phyloP scores from a whole-genome alignment of 1,140 invertebrate genomes.

The Pachyrhynchus sulphureomaculatus region DNA sequence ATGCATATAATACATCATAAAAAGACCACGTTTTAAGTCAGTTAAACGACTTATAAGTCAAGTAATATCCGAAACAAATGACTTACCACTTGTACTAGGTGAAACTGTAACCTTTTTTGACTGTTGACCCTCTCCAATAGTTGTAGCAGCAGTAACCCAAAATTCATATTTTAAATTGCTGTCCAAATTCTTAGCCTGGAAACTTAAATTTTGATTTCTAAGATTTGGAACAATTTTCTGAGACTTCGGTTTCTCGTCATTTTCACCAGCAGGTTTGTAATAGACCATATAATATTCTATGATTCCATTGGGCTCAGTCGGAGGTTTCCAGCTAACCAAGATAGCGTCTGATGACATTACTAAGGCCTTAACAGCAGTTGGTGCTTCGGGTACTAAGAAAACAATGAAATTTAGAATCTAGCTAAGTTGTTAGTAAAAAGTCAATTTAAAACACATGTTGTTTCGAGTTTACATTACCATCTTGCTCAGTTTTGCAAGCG shows the following conservation, averaged over 20 bases:
- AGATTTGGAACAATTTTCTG: slow-evolving; percentile 53
- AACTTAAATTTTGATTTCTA: slow-evolving; percentile 60
- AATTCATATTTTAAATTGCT: slow-evolving; percentile 85
- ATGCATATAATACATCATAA: too few species aligned
- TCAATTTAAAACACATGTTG: background rate
- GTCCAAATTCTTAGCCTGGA: slow-evolving; percentile 81
- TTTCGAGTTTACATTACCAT: slow-evolving; percentile 63
- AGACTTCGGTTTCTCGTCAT: slow-evolving; percentile 50
- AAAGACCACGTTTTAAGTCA: too few species aligned
- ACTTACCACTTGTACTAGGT: slow-evolving; percentile 75
- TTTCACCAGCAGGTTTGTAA: slow-evolving; percentile 68
- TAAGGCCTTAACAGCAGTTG: slow-evolving; percentile 87
- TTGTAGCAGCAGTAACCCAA: slow-evolving; percentile 92
- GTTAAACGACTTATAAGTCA: too few species aligned
- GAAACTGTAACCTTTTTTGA: slow-evolving; percentile 82
- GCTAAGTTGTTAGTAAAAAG: background rate
- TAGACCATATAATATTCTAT: slow-evolving; percentile 94
- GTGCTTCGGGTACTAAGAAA: slow-evolving; percentile 82
- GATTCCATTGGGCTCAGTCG: slow-evolving; percentile 87
- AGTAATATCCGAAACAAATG: too few species aligned
- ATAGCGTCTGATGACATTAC: slow-evolving; percentile 90
- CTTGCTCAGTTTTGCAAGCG: slow-evolving; percentile 93
- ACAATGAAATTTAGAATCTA: background rate
- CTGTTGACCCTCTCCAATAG: slow-evolving; percentile 88
- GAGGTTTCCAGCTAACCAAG: slow-evolving; percentile 90